Conservation (phyloP, 2,113 vertebrate genomes). For the Neodontobutis hainanensis region DNA sequence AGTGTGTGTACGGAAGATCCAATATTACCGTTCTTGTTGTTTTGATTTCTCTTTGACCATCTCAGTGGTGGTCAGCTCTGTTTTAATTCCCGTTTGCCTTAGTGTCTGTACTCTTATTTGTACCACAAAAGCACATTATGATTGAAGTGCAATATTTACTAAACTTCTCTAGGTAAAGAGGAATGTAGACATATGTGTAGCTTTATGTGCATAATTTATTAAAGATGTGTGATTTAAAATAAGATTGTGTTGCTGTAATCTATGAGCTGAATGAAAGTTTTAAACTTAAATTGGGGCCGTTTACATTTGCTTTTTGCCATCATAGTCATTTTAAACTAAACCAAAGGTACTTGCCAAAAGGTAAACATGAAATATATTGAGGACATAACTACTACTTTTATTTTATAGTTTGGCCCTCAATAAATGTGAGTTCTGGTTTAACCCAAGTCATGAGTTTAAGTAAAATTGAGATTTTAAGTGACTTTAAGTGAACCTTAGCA, state of each 20-base stretch:
- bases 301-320: too few species aligned
- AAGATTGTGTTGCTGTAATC: neutral
- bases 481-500: too few species aligned
- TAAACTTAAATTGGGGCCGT: too few species aligned
- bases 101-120: constrained; percentile 45
- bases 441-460: too few species aligned
- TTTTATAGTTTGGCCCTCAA: too few species aligned
- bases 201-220: constrained; percentile 58
- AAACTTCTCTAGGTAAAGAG: constrained; percentile 35
- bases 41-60: constrained; percentile 7
- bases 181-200: constrained; percentile 64
- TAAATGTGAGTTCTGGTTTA: too few species aligned
- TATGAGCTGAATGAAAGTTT: too few species aligned
- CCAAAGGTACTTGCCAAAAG: too few species aligned
- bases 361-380: too few species aligned
- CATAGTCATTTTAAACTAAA: neutral
- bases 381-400: too few species aligned
- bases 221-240: constrained; percentile 58
- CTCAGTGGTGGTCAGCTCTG: neutral
- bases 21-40: constrained; percentile 1
- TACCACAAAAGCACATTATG: constrained; percentile 64
- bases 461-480: too few species aligned
- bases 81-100: constrained; percentile 56
- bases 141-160: constrained; percentile 63
- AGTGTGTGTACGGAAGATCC: neutral